Percentiles rank a stretch among this genome's conserved stretches.
These are phyloP conservation scores for Keiferia lycopersicella DNA, from an alignment of 2,888 invertebrate species.

Conservation along the genomic window DNA sequence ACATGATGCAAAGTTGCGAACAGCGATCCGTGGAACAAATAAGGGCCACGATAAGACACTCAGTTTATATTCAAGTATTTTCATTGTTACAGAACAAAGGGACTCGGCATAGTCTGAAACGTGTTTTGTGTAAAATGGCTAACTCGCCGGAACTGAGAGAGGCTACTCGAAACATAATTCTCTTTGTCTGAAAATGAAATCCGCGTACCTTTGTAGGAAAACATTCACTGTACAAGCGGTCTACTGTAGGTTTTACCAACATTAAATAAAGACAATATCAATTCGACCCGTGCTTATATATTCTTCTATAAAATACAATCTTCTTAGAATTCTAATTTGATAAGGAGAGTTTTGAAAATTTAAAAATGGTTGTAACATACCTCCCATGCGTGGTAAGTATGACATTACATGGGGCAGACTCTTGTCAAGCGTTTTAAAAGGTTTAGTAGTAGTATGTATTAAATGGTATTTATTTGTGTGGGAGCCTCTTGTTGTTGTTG, in stretches of 20 bases:
- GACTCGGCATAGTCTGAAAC: conserved; percentile 56
- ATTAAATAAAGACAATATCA: too few species aligned
- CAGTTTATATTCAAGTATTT: conserved; percentile 64
- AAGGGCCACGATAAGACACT: conserved; percentile 67
- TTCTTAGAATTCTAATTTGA: too few species aligned
- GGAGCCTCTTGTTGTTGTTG: too few species aligned
- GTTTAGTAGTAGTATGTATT: too few species aligned
- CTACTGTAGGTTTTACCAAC: too few species aligned
- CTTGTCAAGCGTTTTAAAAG: too few species aligned
- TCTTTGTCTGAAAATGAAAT: conserved; percentile 31
- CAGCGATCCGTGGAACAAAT: conserved; percentile 68
- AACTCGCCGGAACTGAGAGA: conserved; percentile 44
- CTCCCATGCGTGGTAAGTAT: too few species aligned
- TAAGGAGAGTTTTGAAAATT: too few species aligned
- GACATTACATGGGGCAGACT: too few species aligned
- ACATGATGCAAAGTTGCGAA: conserved; percentile 58
- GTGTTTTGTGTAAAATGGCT: conserved; percentile 69
- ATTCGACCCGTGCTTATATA: background rate
- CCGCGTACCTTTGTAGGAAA: conserved; percentile 20
- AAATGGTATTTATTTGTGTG: too few species aligned
- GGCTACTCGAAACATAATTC: conserved; percentile 35
- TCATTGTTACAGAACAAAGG: conserved; percentile 70
- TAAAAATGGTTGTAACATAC: too few species aligned
- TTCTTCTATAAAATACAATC: too few species aligned
- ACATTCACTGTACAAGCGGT: background rate